Base-by-base conservation (phyloP, 2,113 vertebrate species). In the Mystacornis crossleyi region DNA sequence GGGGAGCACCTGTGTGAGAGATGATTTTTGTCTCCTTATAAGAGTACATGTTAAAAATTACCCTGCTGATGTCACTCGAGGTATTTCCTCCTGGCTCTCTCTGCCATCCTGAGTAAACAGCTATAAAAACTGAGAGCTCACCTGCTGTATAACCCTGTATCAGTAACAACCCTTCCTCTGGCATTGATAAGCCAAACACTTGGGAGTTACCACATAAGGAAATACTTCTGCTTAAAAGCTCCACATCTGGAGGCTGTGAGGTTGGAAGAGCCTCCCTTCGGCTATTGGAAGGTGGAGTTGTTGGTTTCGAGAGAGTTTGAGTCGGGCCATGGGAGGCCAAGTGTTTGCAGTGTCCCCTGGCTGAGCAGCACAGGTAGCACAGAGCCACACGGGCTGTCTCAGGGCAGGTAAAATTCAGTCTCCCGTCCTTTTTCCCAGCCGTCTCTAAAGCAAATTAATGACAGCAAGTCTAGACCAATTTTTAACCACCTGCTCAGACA, bases 391-490 rank as follows among this genome's bases (percentile, higher is more conserved):
- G 51, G 34, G 34, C 31, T 69, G 54, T 69, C 47, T 72, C 50
- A 34, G 21, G 53, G 21, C 67, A 83, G 62, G 60, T 62, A 47
- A 50, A 54, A 66, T 69, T 78, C 40, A 47, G 64, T 33, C 53
- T 87, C 51, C 15, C 26, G 11, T 55, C 31, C 19, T 75, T 83
- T 88, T 77, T 18, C 64, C 24, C 71, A 80, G 53, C 58, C 4
- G 7, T 50, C 34, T 65, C 50, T 60, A 40, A 61, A 81, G 72
- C 58, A 80, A 88, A 61, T 73, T 91, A 95, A 86, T 47, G 42
- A 88, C 51, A 94, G 38, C 60, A 73, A 93, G 74, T 91, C 81
- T 92, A 90, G 78, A 86, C 87, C 54, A 21, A 81, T 82, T 94
- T 73, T 80, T 48, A 8, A n/a, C 38, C 43, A 67, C 38, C 74